These are phyloP conservation scores for Gortyna flavago DNA, from an alignment of 2,888 invertebrate species.

Conservation along the genomic window DNA sequence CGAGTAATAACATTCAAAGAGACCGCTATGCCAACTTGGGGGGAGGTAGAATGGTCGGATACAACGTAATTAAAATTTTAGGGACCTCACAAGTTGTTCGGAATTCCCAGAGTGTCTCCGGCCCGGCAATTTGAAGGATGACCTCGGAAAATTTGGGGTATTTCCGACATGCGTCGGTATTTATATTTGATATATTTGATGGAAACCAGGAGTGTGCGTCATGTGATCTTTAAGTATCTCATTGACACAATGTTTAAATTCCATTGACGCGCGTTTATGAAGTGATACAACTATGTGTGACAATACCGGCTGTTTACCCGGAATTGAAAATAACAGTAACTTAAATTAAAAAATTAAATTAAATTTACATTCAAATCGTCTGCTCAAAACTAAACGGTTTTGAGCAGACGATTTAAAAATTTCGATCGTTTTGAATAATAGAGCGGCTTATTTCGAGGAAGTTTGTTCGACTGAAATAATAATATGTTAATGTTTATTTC, in stretches of 20 bases:
- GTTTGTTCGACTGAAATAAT: neutral
- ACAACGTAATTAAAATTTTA: constrained; percentile 80
- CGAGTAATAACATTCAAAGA: constrained; percentile 71
- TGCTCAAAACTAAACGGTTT: constrained; percentile 1
- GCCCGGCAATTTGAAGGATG: constrained; percentile 64
- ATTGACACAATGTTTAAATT: neutral
- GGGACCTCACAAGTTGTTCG: constrained; percentile 70
- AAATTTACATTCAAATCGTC: too few relatives aligned
- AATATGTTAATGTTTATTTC: constrained; percentile 23
- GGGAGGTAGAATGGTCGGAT: constrained; percentile 68
- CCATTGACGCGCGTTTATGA: neutral
- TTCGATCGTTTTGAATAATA: constrained; percentile 10
- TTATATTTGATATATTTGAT: constrained; percentile 54
- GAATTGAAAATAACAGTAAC: too few relatives aligned
- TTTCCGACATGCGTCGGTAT: constrained; percentile 60
- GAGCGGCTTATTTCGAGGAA: constrained; percentile 7
- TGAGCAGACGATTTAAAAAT: constrained; percentile 20
- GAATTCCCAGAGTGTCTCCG: constrained; percentile 68
- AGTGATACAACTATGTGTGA: neutral
- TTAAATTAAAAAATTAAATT: too few relatives aligned
- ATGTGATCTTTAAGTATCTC: neutral
- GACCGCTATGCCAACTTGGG: constrained; percentile 65
- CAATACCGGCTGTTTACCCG: constrained; percentile 22
- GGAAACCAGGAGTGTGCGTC: neutral
- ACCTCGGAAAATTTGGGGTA: constrained; percentile 66